Percentiles rank a stretch among this genome's conserved stretches.
phyloP scores from a whole-genome alignment of 2,888 invertebrate genomes.

The Cistogaster globosa region DNA sequence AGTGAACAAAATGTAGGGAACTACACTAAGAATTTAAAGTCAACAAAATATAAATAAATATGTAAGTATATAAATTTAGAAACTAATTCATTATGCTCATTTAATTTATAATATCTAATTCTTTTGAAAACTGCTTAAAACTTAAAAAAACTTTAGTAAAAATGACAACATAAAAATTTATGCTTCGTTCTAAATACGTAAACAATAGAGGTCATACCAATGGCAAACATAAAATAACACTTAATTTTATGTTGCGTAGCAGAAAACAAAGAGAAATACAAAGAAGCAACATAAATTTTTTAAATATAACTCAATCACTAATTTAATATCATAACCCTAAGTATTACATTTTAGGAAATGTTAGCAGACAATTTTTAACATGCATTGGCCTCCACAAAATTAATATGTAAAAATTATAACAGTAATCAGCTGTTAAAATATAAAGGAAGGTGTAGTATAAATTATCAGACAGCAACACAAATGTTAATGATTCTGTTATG shows the following conservation, averaged over 20 bases:
- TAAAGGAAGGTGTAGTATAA: not conserved
- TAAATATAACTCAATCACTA: not conserved
- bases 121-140: not conserved
- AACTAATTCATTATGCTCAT: not conserved
- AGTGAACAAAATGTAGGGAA: not conserved
- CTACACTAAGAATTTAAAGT: not conserved
- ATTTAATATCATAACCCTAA: not conserved
- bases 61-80: too few relatives aligned
- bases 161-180: not conserved
- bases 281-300: constrained; percentile 66
- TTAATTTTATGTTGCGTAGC: too few relatives aligned
- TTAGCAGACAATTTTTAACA: not conserved
- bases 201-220: constrained; percentile 80
- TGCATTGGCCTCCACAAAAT: constrained; percentile 30
- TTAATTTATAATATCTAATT: not conserved
- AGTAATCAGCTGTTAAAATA: constrained; percentile 65
- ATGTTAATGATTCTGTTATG: not conserved
- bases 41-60: too few relatives aligned
- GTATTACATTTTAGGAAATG: not conserved
- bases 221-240: constrained; percentile 77
- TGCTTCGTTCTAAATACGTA: not conserved
- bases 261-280: constrained; percentile 7
- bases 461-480: not conserved
- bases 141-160: not conserved
- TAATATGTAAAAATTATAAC: constrained; percentile 43